Evolutionary conservation across 2,797 vertebrate genomes (phyloP).

Genomic region (Neomorphus geoffroyi): DNA sequence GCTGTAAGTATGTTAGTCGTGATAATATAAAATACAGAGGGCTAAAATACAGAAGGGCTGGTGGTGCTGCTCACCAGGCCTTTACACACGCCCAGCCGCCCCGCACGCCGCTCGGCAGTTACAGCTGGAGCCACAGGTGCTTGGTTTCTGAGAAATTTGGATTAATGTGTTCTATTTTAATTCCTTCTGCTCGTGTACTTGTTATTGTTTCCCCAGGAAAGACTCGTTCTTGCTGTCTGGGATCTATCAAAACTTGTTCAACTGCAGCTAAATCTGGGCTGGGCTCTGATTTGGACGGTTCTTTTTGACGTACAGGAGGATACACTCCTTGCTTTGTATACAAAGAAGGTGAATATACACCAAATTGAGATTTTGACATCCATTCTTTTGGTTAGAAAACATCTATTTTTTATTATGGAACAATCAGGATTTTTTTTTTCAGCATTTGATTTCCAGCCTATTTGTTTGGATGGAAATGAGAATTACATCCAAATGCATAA

Average conservation of each 20-base stretch:
- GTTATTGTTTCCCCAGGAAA: not conserved
- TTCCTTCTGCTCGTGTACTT: not conserved
- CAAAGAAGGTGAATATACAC: not conserved
- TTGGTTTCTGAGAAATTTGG: not conserved
- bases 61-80: not conserved
- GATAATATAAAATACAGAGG: not conserved
- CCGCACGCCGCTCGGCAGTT: not conserved
- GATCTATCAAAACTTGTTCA: not conserved
- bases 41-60: not conserved
- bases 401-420: not conserved
- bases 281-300: not conserved
- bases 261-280: not conserved
- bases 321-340: not conserved
- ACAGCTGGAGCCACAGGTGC: not conserved
- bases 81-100: not conserved
- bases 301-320: not conserved
- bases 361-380: not conserved
- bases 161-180: not conserved
- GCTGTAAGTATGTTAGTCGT: not conserved
- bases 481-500: not conserved
- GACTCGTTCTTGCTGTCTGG: not conserved
- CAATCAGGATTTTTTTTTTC: rapidly evolving
- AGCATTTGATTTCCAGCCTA: not conserved
- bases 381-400: not conserved
- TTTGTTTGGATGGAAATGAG: not conserved